These are phyloP conservation scores for Puntigrus tetrazona DNA, from an alignment of 2,113 vertebrate species.

Conservation along the genomic window DNA sequence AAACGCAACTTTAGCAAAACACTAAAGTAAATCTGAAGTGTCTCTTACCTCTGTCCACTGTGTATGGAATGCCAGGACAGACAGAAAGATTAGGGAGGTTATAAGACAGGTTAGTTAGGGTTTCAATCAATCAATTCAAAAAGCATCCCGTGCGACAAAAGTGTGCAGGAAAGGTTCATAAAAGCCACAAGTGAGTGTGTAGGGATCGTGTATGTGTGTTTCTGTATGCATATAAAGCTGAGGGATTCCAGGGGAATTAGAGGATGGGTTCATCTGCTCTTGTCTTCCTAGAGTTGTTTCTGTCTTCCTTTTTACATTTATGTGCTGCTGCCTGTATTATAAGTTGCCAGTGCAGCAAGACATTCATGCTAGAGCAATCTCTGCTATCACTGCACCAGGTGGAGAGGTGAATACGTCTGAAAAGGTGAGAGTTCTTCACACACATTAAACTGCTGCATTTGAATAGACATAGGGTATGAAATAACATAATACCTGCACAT, in stretches of 20 bases:
- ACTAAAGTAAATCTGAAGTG: not conserved
- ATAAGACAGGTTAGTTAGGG: conserved; percentile 57
- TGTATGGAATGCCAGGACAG: conserved; percentile 56
- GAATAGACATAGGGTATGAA: conserved; percentile 65
- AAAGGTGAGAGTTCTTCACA: conserved; percentile 50
- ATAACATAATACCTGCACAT: conserved; percentile 43
- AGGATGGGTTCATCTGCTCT: not conserved
- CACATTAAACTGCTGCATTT: conserved; percentile 64
- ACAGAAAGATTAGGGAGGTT: conserved; percentile 58
- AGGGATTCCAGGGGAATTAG: not conserved
- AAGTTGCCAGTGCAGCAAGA: not conserved
- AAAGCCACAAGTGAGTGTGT: conserved; percentile 54
- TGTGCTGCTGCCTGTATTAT: not conserved
- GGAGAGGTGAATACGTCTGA: conserved; percentile 61
- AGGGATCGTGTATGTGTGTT: conserved; percentile 3
- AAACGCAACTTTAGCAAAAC: conserved; percentile 22
- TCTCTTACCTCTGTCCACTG: conserved; percentile 79
- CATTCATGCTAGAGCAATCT: conserved; percentile 12
- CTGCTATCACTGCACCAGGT: conserved; percentile 54
- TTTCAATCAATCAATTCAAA: conserved; percentile 49
- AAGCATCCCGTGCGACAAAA: conserved; percentile 40
- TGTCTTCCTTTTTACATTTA: conserved; percentile 6
- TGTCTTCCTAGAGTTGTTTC: not conserved
- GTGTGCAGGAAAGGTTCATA: conserved; percentile 48
- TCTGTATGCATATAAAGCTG: not conserved